These are phyloP conservation scores for Crotalus viridis DNA, from an alignment of 2,113 vertebrate genomes.

Conservation along the genomic window DNA sequence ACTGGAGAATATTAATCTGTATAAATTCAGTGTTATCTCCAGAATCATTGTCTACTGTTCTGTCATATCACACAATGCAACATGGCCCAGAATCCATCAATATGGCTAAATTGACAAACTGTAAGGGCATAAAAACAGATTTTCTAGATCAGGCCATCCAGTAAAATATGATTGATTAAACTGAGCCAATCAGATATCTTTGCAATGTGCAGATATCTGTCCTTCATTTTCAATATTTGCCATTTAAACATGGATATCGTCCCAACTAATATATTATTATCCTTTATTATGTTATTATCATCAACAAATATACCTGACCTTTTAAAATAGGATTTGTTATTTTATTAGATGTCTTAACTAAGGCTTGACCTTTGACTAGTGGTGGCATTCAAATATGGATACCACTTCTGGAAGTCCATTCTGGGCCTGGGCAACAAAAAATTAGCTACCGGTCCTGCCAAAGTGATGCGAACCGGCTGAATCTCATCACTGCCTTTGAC, in stretches of 20 bases:
- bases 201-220: not conserved
- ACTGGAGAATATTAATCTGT: not conserved
- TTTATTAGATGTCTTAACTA: not conserved
- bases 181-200: not conserved
- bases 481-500: not conserved
- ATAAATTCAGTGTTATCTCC: not conserved
- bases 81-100: not conserved
- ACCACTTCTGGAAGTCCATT: no score
- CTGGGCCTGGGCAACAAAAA: no score
- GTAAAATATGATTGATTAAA: not conserved
- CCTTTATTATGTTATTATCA: not conserved
- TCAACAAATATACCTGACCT: not conserved
- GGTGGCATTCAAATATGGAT: no score
- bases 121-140: not conserved
- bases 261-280: not conserved
- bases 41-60: accelerated
- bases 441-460: no score
- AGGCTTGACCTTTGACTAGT: not conserved
- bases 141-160: not conserved
- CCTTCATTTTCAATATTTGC: not conserved
- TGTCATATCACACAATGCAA: not conserved
- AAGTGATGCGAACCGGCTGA: no score
- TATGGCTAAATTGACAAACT: not conserved
- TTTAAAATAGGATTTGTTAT: not conserved
- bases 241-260: not conserved